Conservation (phyloP, 2,113 vertebrate genomes). For the Nothoprocta pentlandii region DNA sequence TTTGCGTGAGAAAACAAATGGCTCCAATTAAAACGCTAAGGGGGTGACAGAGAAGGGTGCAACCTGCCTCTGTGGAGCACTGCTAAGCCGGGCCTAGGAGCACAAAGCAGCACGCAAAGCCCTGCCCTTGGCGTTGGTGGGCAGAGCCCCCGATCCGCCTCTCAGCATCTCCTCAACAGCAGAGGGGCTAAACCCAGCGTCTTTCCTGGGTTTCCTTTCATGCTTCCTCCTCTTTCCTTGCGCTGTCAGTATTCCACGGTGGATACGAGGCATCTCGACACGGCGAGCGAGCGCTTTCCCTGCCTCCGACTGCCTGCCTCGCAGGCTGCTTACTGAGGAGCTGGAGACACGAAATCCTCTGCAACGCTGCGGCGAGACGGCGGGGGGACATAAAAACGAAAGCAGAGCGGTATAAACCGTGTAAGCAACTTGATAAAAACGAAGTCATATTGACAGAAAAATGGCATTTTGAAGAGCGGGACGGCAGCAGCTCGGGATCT, state of each 20-base stretch:
- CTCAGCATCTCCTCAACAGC: not conserved
- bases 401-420: slow-evolving; percentile 52
- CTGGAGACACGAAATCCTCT: slow-evolving; percentile 75
- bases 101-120: too few species aligned
- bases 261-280: slow-evolving; percentile 57
- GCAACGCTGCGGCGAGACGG: slow-evolving; percentile 68
- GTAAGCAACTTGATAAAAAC: slow-evolving; percentile 69
- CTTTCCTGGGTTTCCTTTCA: accelerated
- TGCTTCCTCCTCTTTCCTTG: accelerated
- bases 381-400: accelerated
- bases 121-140: accelerated
- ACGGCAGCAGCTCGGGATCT: slow-evolving; percentile 65
- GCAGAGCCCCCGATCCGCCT: not conserved
- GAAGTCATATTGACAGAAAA: slow-evolving; percentile 77
- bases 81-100: not conserved
- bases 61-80: not conserved
- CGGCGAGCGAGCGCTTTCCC: slow-evolving; percentile 53
- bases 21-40: slow-evolving; percentile 23
- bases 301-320: slow-evolving; percentile 78
- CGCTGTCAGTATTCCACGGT: not conserved
- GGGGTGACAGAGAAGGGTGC: not conserved
- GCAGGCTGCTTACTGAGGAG: slow-evolving; percentile 79
- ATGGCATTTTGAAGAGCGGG: slow-evolving; percentile 72
- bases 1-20: slow-evolving; percentile 38
- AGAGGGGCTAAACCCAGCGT: not conserved